These are phyloP conservation scores for Corvus hawaiiensis DNA, from an alignment of 2,113 vertebrate genomes.

Conservation along the genomic window DNA sequence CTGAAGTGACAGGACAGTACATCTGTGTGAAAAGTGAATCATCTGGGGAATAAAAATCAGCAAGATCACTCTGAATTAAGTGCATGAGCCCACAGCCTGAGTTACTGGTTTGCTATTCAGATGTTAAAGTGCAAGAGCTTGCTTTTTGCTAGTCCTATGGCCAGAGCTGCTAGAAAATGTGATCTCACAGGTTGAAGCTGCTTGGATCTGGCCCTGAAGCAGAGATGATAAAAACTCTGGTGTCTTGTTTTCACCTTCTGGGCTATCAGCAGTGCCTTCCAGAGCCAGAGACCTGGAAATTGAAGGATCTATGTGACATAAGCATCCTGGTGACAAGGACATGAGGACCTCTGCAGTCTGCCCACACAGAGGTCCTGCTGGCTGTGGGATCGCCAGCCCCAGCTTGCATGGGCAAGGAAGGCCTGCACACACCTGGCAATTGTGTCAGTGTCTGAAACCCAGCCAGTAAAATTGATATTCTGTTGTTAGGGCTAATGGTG, in stretches of 20 bases:
- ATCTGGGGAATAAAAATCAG: slow-evolving; percentile 1
- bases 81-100: background rate
- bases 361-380: background rate
- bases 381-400: background rate
- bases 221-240: background rate
- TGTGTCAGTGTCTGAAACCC: background rate
- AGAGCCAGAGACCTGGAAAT: background rate
- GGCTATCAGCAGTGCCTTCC: background rate
- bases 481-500: background rate
- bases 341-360: background rate
- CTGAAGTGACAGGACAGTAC: background rate
- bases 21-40: background rate
- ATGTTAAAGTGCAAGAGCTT: background rate
- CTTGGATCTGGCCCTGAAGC: background rate
- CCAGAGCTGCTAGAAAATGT: background rate
- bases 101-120: background rate
- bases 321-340: background rate
- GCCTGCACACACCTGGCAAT: background rate
- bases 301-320: background rate
- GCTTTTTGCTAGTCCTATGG: background rate
- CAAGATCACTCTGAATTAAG: background rate
- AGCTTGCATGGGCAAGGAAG: background rate
- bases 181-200: background rate
- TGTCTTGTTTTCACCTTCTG: background rate
- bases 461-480: background rate